Conservation (phyloP, 2,888 invertebrate species). For the Leptinotarsa tumamoca region DNA sequence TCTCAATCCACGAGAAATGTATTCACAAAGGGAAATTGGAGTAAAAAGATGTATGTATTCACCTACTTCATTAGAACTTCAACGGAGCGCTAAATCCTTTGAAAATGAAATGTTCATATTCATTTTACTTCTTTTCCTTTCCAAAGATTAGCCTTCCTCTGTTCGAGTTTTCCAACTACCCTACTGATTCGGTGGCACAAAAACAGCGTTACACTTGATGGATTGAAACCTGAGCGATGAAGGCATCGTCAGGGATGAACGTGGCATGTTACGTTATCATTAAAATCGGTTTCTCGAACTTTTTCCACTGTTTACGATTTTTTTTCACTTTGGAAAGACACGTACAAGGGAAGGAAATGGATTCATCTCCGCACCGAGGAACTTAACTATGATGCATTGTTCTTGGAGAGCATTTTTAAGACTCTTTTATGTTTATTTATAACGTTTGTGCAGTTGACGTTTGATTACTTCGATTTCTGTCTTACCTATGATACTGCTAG, state of each 20-base stretch:
- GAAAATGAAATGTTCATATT: slow-evolving; percentile 24
- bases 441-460: too few relatives aligned
- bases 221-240: slow-evolving; percentile 29
- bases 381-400: slow-evolving; percentile 12
- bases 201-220: slow-evolving; percentile 29
- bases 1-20: background rate
- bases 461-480: too few relatives aligned
- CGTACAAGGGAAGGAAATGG: slow-evolving; percentile 13
- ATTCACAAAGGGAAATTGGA: slow-evolving; percentile 9
- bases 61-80: slow-evolving; percentile 9
- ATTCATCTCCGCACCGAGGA: slow-evolving; percentile 1
- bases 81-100: slow-evolving; percentile 14
- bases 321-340: slow-evolving; percentile 16
- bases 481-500: too few relatives aligned
- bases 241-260: slow-evolving; percentile 22
- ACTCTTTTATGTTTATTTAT: too few relatives aligned
- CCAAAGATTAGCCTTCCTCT: slow-evolving; percentile 15
- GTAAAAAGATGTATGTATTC: slow-evolving; percentile 7
- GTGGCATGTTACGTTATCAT: slow-evolving; percentile 30
- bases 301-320: slow-evolving; percentile 12
- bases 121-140: slow-evolving; percentile 21
- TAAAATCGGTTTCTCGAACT: slow-evolving; percentile 25
- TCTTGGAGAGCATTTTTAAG: background rate
- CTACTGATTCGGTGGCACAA: slow-evolving; percentile 23
- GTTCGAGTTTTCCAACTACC: slow-evolving; percentile 23